These are phyloP conservation scores for Xylophagus ater DNA, from an alignment of 2,888 invertebrate genomes.

Conservation along the genomic window DNA sequence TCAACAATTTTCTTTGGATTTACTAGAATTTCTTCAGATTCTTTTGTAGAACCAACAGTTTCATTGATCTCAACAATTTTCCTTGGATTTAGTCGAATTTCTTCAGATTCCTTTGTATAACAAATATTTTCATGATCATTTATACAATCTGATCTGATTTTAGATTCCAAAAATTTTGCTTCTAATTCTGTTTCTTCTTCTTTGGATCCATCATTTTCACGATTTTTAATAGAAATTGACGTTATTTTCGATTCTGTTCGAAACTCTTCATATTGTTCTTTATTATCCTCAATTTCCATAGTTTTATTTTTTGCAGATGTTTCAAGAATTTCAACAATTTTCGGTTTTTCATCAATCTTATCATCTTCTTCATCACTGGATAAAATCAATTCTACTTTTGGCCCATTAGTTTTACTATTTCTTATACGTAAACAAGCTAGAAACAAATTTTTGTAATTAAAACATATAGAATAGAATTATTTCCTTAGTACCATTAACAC, in stretches of 20 bases:
- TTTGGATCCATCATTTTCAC: constrained; percentile 1
- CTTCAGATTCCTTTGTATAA: too few species aligned
- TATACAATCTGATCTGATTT: too few species aligned
- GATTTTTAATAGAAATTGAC: neutral
- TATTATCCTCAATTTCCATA: constrained; percentile 1
- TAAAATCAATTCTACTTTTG: constrained; percentile 23
- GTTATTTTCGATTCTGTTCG: neutral
- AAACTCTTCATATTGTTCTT: neutral
- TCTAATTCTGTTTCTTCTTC: neutral
- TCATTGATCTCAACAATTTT: too few species aligned
- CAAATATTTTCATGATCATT: too few species aligned
- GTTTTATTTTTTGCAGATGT: neutral
- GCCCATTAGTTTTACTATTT: constrained; percentile 25
- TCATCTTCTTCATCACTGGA: constrained; percentile 33
- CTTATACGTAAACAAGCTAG: constrained; percentile 31
- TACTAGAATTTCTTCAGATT: too few species aligned
- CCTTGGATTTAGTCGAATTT: too few species aligned
- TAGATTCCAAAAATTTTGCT: neutral
- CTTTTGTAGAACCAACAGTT: too few species aligned
- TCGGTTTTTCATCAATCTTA: neutral
- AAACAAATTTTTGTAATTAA: neutral
- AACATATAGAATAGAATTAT: neutral
- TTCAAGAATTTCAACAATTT: neutral
- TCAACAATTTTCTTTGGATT: too few species aligned
- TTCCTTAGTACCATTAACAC: constrained; percentile 29